Conservation (phyloP, 2,797 vertebrate genomes). For the Staurois parvus region DNA sequence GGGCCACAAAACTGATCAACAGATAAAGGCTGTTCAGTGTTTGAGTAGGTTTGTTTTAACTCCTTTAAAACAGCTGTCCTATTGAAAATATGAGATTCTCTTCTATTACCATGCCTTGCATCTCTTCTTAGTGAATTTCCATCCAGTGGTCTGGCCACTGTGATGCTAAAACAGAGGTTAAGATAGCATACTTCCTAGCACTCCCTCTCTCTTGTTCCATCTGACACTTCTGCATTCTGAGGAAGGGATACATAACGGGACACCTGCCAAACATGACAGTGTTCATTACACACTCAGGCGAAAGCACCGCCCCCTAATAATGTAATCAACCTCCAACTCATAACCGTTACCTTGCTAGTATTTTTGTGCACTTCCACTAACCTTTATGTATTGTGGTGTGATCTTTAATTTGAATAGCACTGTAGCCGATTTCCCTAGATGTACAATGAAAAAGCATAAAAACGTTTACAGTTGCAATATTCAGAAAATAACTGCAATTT, state of each 20-base stretch:
- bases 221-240: conserved; percentile 25
- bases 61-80: conserved; percentile 4
- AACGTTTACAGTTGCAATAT: too few relatives aligned
- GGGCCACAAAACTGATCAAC: conserved; percentile 25
- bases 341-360: conserved; percentile 19
- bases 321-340: conserved; percentile 32
- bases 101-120: background rate
- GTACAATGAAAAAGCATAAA: background rate
- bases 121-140: background rate
- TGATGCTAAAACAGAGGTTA: background rate
- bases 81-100: conserved; percentile 15
- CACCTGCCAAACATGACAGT: conserved; percentile 47
- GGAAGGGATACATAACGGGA: conserved; percentile 29
- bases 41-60: conserved; percentile 26
- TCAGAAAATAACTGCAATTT: too few relatives aligned
- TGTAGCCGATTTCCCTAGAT: background rate
- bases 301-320: conserved; percentile 21
- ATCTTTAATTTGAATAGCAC: background rate
- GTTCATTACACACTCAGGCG: conserved; percentile 38
- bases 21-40: conserved; percentile 7
- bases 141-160: conserved; percentile 20
- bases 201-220: conserved; percentile 25
- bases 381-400: background rate
- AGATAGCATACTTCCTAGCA: background rate
- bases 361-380: background rate